These are phyloP conservation scores for Takifugu rubripes DNA, from an alignment of 2,797 vertebrate species.

Conservation along the genomic window DNA sequence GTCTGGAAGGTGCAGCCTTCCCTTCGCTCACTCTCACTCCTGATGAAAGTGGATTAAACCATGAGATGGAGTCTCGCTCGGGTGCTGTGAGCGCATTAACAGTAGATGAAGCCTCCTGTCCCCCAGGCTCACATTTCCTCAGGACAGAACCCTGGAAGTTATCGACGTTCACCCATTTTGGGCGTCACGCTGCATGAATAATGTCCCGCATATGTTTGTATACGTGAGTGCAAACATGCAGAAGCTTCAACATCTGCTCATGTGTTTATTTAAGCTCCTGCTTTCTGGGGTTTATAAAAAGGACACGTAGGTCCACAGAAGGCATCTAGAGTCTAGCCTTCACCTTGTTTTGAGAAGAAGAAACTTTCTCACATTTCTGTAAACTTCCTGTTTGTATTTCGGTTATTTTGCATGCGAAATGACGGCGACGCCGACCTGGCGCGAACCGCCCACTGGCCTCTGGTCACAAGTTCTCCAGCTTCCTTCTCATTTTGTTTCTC, in stretches of 20 bases:
- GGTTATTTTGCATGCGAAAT: too few relatives aligned
- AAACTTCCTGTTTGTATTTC: too few relatives aligned
- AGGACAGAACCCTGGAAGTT: slow-evolving; percentile 60
- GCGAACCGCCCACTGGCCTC: slow-evolving; percentile 9
- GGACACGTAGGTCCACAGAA: too few relatives aligned
- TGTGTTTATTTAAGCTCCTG: slow-evolving; percentile 33
- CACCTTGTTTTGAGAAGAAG: slow-evolving; percentile 3
- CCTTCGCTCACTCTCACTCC: too few relatives aligned
- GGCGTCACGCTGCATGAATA: slow-evolving; percentile 52
- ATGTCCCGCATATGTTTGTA: slow-evolving; percentile 27
- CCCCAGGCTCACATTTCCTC: slow-evolving; percentile 41
- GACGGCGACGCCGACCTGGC: slow-evolving; percentile 3
- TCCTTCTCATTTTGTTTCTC: slow-evolving; percentile 11
- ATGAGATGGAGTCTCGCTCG: slow-evolving; percentile 12
- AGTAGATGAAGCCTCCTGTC: slow-evolving; percentile 55
- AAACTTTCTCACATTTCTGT: slow-evolving; percentile 7
- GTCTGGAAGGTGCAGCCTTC: too few relatives aligned
- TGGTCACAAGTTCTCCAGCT: slow-evolving; percentile 11
- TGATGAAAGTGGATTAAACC: too few relatives aligned
- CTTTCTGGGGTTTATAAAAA: slow-evolving; percentile 21
- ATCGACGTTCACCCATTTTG: slow-evolving; percentile 73
- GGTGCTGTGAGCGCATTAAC: slow-evolving; percentile 54
- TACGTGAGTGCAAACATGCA: slow-evolving; percentile 15
- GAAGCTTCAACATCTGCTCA: slow-evolving; percentile 2
- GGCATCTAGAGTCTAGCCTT: neutral